A percentile compares a stretch with the other conserved stretches of the same genome.
phyloP scores from a whole-genome alignment of 35 echinoderm and acorn worm species.

The Diadema setosum region DNA sequence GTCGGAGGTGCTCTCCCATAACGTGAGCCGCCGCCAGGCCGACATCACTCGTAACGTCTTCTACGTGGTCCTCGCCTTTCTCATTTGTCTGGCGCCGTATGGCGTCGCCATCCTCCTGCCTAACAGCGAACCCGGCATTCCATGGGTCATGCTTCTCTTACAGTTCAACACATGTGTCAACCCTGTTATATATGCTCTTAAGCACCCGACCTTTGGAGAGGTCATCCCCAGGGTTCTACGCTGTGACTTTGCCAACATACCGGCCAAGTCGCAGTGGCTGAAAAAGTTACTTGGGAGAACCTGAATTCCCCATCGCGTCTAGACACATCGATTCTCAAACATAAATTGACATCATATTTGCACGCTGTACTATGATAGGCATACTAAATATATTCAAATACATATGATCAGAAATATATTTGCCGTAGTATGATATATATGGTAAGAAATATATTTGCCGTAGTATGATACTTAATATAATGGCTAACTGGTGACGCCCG shows the following conservation, averaged over 20 bases:
- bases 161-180: constrained; percentile 73
- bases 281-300: background rate
- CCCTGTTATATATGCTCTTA: constrained; percentile 67
- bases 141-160: constrained; percentile 51
- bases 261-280: background rate
- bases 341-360: too few species aligned
- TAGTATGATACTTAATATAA: too few species aligned
- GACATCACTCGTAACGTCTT: constrained; percentile 82
- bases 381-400: too few species aligned
- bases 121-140: constrained; percentile 41
- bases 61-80: constrained; percentile 77
- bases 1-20: background rate
- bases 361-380: too few species aligned
- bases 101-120: constrained; percentile 55
- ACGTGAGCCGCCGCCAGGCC: constrained; percentile 28
- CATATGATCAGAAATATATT: too few species aligned
- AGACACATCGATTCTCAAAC: too few species aligned
- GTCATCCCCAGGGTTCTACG: background rate
- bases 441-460: too few species aligned
- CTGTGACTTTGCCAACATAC: background rate
- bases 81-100: constrained; percentile 75
- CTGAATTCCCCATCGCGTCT: too few species aligned
- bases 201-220: constrained; percentile 71
- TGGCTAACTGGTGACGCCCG: too few species aligned
- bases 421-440: too few species aligned